A percentile compares a stretch with the other conserved stretches of the same genome.
phyloP scores from a whole-genome alignment of 2,113 vertebrate genomes.

The Phylloscopus trochilus region DNA sequence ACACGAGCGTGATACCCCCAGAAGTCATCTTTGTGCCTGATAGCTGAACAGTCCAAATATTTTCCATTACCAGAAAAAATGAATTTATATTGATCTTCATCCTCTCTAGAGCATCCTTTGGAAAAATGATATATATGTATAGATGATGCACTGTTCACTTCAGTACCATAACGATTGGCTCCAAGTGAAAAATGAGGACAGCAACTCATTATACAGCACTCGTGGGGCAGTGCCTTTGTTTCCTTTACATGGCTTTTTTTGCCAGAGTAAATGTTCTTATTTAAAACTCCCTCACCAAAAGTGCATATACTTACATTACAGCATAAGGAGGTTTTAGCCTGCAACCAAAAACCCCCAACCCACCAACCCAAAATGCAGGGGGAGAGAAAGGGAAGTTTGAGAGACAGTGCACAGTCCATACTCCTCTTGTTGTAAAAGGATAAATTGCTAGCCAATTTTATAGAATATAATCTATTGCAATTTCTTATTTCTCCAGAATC shows the following conservation, averaged over 20 bases:
- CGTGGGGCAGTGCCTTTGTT: conserved; percentile 36
- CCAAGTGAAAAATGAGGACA: conserved; percentile 67
- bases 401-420: not conserved
- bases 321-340: not conserved
- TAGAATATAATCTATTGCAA: not conserved
- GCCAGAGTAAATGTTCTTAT: conserved; percentile 32
- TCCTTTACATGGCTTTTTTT: conserved; percentile 15
- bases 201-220: conserved; percentile 58
- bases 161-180: conserved; percentile 65
- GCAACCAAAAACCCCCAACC: not conserved
- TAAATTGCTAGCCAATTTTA: not conserved
- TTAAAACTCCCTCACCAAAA: conserved; percentile 49
- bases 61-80: conserved; percentile 70
- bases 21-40: conserved; percentile 26
- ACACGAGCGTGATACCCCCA: not conserved
- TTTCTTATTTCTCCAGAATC: not conserved
- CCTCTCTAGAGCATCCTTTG: conserved; percentile 71
- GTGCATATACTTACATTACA: not conserved
- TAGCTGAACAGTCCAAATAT: conserved; percentile 48
- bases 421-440: not conserved
- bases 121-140: conserved; percentile 69
- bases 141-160: conserved; percentile 62
- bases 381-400: not conserved
- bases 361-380: not conserved
- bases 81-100: conserved; percentile 73